These are phyloP conservation scores for Amiota minor DNA, from an alignment of 2,888 invertebrate genomes.

Conservation along the genomic window DNA sequence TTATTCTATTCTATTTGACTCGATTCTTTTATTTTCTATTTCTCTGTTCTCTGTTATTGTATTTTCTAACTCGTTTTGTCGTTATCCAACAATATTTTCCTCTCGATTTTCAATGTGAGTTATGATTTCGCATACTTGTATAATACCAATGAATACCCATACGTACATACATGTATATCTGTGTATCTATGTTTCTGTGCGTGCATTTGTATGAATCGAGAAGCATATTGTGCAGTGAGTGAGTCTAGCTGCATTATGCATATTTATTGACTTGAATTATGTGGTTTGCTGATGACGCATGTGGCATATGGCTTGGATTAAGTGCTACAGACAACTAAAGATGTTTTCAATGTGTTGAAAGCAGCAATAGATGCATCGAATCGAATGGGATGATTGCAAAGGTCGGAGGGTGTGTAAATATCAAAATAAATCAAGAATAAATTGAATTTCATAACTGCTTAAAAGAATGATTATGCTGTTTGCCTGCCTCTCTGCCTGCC, in stretches of 20 bases:
- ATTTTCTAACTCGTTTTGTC: too few relatives aligned
- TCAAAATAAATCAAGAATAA: too few relatives aligned
- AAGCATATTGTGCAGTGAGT: neutral
- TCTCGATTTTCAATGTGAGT: neutral
- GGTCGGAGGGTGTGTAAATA: too few relatives aligned
- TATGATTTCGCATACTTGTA: slow-evolving; percentile 23
- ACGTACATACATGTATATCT: neutral
- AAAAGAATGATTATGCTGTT: too few relatives aligned
- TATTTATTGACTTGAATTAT: slow-evolving; percentile 10
- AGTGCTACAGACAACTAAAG: neutral
- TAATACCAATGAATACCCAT: too few relatives aligned
- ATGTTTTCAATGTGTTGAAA: too few relatives aligned
- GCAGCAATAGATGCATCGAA: too few relatives aligned
- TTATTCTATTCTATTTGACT: neutral
- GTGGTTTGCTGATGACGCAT: neutral
- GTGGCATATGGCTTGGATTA: neutral
- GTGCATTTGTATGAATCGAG: slow-evolving; percentile 5
- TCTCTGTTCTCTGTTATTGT: neutral
- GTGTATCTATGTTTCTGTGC: neutral
- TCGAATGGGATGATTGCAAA: too few relatives aligned
- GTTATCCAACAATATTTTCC: too few relatives aligned
- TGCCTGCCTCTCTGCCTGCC: too few relatives aligned
- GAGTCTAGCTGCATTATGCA: slow-evolving; percentile 5
- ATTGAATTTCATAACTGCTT: too few relatives aligned
- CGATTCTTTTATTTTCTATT: neutral